Evolutionary conservation across 1,140 invertebrate genomes (phyloP), one percentile per base, ranked within the genome.

Genomic region (Caenorhabditis inopinata): DNA sequence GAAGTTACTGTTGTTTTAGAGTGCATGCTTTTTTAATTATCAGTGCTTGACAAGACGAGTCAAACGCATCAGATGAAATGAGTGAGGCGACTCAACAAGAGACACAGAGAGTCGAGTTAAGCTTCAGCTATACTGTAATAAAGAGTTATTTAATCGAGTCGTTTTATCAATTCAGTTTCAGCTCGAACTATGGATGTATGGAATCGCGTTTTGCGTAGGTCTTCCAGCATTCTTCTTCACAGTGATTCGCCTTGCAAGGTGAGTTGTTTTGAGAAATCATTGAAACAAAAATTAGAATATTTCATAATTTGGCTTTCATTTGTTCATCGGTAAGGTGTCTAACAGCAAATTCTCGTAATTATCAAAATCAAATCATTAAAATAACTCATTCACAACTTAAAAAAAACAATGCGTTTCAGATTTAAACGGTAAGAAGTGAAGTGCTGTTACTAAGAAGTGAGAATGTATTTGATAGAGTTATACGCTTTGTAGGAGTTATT

Each of bases 121-220:
- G 58, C 32, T 68, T 68, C 58, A 68, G 58, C 38, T 68, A 68
- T 68, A 68, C 58, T 29, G 58, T 68, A 68, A 1, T 5, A 5
- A 42, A 42, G n/a, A n/a, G n/a, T n/a, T n/a, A 42, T 42, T 42
- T 42, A 42, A 7, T 42, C 38, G 38, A 42, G 14, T 42, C 14
- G 5, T 42, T 42, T 42, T 42, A 14, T 5, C 38, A 7, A 42
- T 42, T 42, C 38, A 5, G 5, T 7, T 79, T 25, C 46, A 79
- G 78, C 25, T 79, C 2, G 78, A 79, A 23, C 38, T 49, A 74
- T 74, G 62, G 38, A 79, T 79, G 78, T 79, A 79, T 18, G 78
- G 78, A 12, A 45, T 58, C n/a, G 53, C 78, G 9, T 29, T 79
- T 21, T 35, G 62, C 12, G 29, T 79, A 1, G 78, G 78, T 6